These are phyloP conservation scores for Caenorhabditis sp. DNA, from an alignment of 2,888 invertebrate genomes.

Conservation along the genomic window DNA sequence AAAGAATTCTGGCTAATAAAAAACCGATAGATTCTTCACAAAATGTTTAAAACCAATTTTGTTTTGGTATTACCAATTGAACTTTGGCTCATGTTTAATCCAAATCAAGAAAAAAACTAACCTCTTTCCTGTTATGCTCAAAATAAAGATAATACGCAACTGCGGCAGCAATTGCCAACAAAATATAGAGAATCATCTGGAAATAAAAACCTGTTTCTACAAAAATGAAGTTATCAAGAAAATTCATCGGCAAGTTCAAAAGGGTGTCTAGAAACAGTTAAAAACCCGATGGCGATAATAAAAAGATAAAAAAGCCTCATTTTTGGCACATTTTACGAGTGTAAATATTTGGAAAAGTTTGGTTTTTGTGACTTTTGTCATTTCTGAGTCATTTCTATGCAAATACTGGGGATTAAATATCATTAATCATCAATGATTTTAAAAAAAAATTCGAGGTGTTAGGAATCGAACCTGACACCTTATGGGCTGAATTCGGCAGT, in stretches of 20 bases:
- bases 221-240: background rate
- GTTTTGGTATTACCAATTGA: background rate
- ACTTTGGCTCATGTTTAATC: too few species aligned
- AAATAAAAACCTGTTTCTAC: background rate
- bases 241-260: background rate
- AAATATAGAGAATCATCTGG: slow-evolving; percentile 26
- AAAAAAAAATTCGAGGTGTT: too few species aligned
- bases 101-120: too few species aligned
- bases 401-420: background rate
- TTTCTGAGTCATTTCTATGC: background rate
- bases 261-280: background rate
- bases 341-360: background rate
- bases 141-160: slow-evolving; percentile 29
- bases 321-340: background rate
- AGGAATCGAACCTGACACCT: too few species aligned
- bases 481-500: too few species aligned
- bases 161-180: slow-evolving; percentile 18
- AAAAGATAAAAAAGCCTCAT: slow-evolving; percentile 18
- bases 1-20: too few species aligned
- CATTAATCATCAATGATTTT: background rate
- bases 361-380: background rate
- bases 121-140: slow-evolving; percentile 24
- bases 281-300: slow-evolving; percentile 7
- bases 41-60: background rate
- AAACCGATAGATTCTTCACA: too few species aligned